Evolutionary conservation across 2,888 invertebrate species (phyloP), one percentile per base, ranked within the genome.

Genomic region (Allygus modestus): DNA sequence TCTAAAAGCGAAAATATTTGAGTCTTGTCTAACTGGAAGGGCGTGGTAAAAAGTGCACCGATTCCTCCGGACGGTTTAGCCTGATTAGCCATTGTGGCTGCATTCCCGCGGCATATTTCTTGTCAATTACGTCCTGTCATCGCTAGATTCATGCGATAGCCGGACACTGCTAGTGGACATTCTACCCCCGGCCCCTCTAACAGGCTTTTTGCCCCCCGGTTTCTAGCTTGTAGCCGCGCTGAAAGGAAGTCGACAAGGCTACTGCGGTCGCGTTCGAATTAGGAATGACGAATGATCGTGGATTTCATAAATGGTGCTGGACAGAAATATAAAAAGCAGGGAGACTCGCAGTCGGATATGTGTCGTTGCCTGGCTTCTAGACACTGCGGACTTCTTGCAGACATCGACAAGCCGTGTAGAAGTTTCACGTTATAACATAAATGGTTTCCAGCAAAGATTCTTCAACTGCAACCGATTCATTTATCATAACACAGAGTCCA

Each of bases 1-100:
- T 58, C 79, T 79, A 79, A 79, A 58, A 79, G 79, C 58, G 79
- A 54, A 79, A 58, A 79, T 79, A 79, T 79, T 79, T 79, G 58
- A 79, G 79, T 33, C 58, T 54, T 79, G 79, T 79, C 77, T 51
- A 58, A 79, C 58, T 79, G 79, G 79, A 79, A 79, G 79, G 58
- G 79, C 79, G 33, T 23, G 43, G 58, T 11, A 79, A 79, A 79
- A 79, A 79, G 79, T 79, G 79, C 58, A 58, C 79, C 51, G 79
- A 79, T 58, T 28, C 58, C 79, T 2, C 0, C 31, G 51, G 75
- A 26, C 15, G 26, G 46, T 26, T 77, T 77, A 51, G 46, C 79
- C 79, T 54, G 79, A 58, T 54, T 54, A 54, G 33, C 58, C 79
- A 79, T 79, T 79, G 58, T 58, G 28, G 79, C 28, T 46, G 46